A percentile compares a stretch with the other conserved stretches of the same genome.
Evolutionary conservation across 2,888 invertebrate genomes (phyloP).

Genomic region (Drosophila atroscutellata): DNA sequence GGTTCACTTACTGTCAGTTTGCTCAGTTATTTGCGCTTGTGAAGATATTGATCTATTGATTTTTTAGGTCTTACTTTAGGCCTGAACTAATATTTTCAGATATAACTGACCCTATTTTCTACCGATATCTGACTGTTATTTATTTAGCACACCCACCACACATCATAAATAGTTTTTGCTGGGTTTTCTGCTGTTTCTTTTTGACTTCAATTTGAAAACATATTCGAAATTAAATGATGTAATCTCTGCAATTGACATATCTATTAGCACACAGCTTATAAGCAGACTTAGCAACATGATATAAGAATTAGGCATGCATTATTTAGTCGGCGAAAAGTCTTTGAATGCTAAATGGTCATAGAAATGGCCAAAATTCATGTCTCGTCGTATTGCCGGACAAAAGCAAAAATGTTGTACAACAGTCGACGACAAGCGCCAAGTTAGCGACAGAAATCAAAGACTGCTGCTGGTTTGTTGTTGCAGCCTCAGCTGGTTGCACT

Average conservation of each 20-base stretch:
- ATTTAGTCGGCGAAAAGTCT: conserved; percentile 56
- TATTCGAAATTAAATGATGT: neutral
- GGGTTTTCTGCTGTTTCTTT: neutral
- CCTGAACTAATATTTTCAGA: neutral
- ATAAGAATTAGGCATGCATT: conserved; percentile 42
- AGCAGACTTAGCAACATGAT: neutral
- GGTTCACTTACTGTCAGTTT: neutral
- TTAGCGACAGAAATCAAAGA: conserved; percentile 62
- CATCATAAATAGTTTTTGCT: neutral
- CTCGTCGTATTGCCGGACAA: conserved; percentile 18
- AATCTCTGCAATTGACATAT: neutral
- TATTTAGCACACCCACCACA: fast-evolving
- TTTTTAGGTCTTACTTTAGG: too few species aligned
- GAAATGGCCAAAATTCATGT: conserved; percentile 47
- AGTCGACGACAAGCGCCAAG: conserved; percentile 71
- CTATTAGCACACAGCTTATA: conserved; percentile 6
- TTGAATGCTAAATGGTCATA: conserved; percentile 56
- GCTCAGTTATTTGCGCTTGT: too few species aligned
- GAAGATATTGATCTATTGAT: neutral
- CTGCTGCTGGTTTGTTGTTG: conserved; percentile 24
- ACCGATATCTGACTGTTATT: too few species aligned
- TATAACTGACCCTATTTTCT: too few species aligned
- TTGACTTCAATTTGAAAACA: fast-evolving
- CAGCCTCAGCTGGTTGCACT: conserved; percentile 48
- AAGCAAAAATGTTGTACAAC: conserved; percentile 76